Conservation (phyloP, 2,113 vertebrate species). For the Rhizomys pruinosus region DNA sequence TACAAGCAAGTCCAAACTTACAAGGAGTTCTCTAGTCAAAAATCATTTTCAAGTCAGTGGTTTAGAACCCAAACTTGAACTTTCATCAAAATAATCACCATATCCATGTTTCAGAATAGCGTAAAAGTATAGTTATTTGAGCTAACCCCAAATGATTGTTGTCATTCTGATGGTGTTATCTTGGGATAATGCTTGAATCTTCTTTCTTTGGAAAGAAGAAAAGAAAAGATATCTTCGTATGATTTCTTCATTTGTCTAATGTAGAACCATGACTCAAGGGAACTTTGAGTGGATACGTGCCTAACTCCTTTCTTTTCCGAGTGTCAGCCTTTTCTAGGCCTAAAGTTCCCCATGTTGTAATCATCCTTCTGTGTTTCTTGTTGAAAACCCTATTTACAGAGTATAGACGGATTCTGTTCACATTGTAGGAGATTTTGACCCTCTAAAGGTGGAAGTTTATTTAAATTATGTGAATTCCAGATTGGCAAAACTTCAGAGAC, state of each 20-base stretch:
- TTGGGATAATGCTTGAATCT: background rate
- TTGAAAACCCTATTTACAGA: background rate
- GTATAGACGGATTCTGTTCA: background rate
- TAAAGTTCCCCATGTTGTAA: background rate
- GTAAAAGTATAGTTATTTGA: background rate
- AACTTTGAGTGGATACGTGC: background rate
- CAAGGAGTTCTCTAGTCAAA: constrained; percentile 45
- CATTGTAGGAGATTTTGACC: background rate
- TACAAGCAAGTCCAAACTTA: background rate
- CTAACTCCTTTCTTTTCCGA: background rate
- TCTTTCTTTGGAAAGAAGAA: constrained; percentile 17
- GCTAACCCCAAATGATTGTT: background rate
- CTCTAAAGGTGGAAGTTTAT: constrained; percentile 34
- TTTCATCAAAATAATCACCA: background rate
- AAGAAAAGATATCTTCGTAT: background rate
- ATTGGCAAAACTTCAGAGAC: constrained; percentile 21
- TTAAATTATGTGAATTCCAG: constrained; percentile 5
- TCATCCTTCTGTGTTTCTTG: background rate
- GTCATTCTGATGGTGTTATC: background rate
- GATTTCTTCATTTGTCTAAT: background rate
- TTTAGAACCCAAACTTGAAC: constrained; percentile 16
- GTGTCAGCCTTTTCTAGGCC: background rate
- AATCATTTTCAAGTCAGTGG: constrained; percentile 33
- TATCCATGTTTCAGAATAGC: background rate
- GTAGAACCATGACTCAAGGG: constrained; percentile 5